Evolutionary conservation across 1,140 invertebrate species (phyloP).

Genomic region (Hestina assimilis): DNA sequence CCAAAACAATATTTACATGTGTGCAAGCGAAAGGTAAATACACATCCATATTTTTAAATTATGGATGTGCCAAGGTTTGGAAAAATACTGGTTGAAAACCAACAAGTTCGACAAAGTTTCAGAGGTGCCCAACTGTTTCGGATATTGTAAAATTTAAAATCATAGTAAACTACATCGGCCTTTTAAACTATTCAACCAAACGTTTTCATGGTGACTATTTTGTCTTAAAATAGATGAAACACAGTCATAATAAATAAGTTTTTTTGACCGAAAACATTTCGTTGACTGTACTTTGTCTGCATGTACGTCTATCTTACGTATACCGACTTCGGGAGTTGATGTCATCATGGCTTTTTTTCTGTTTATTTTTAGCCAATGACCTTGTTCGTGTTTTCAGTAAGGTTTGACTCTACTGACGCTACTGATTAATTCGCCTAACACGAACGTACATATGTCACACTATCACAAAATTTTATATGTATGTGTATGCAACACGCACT

Average conservation of each 20-base stretch:
- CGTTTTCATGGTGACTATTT: neutral
- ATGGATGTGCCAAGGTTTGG: conserved; percentile 44
- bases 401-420: conserved; percentile 44
- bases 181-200: neutral
- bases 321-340: neutral
- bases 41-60: conserved; percentile 24
- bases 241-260: too few relatives aligned
- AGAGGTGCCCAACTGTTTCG: conserved; percentile 39
- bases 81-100: conserved; percentile 61
- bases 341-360: neutral
- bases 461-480: conserved; percentile 20
- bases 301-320: too few relatives aligned
- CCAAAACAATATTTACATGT: neutral
- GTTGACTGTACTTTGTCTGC: too few relatives aligned
- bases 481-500: conserved; percentile 32
- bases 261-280: too few relatives aligned
- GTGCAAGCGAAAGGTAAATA: conserved; percentile 1
- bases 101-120: conserved; percentile 24
- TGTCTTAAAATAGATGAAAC: too few relatives aligned
- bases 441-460: conserved; percentile 36
- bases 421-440: conserved; percentile 41
- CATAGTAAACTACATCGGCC: neutral
- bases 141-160: neutral
- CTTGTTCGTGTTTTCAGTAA: conserved; percentile 41
- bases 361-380: conserved; percentile 19